phyloP scores from a whole-genome alignment of 2,797 vertebrate species.

The Thripadectes ignobilis region DNA sequence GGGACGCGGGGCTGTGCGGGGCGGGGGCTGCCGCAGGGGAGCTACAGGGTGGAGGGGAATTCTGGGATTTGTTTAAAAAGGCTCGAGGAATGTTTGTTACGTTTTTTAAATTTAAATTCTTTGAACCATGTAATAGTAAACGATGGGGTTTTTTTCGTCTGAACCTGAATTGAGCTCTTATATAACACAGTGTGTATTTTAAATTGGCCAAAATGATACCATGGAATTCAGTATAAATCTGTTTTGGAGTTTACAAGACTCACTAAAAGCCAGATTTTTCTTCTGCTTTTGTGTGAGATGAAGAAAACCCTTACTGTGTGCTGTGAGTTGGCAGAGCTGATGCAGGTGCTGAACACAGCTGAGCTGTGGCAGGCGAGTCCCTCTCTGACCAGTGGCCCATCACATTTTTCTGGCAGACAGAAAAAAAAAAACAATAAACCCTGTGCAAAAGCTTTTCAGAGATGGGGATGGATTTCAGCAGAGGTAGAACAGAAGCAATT shows the following conservation, averaged over 20 bases:
- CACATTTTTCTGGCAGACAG: not conserved
- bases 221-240: not conserved
- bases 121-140: not conserved
- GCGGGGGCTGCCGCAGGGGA: too few species aligned
- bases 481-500: not conserved
- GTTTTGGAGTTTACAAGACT: not conserved
- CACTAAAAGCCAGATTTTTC: fast-evolving
- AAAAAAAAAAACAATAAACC: not conserved
- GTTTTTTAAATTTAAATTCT: not conserved
- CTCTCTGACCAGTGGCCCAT: not conserved
- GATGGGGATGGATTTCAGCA: not conserved
- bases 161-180: not conserved
- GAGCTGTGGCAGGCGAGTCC: not conserved
- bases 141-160: fast-evolving
- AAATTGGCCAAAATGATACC: not conserved
- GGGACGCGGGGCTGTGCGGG: not conserved
- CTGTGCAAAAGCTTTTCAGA: not conserved
- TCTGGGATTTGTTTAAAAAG: not conserved
- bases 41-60: fast-evolving
- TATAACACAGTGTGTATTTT: not conserved
- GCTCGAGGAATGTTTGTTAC: not conserved
- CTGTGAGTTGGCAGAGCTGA: fast-evolving
- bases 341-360: not conserved
- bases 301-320: fast-evolving
- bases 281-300: not conserved